Percentiles rank a stretch among this genome's conserved stretches.
Evolutionary conservation across 2,888 invertebrate genomes (phyloP).

Genomic region (Labia minor): DNA sequence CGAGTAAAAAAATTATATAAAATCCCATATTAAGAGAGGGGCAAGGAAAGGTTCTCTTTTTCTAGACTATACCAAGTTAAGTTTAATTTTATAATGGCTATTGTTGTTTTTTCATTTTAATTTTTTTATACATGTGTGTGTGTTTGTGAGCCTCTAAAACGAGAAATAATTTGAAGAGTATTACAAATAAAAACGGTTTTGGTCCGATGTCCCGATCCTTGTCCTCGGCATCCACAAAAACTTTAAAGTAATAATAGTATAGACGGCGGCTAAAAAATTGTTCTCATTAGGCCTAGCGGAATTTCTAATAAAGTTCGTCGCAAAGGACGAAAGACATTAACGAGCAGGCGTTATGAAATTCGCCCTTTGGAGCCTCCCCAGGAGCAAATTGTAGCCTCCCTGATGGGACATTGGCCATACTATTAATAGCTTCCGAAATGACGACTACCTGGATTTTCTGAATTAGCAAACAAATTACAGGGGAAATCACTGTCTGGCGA

Average conservation of each 20-base stretch:
- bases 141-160: too few relatives aligned
- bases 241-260: background rate
- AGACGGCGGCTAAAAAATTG: too few relatives aligned
- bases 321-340: background rate
- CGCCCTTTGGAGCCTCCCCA: constrained; percentile 13
- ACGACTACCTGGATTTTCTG: background rate
- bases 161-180: too few relatives aligned
- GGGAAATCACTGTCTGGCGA: background rate
- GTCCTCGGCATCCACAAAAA: background rate
- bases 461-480: background rate
- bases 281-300: background rate
- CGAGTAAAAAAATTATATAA: too few relatives aligned
- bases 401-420: background rate
- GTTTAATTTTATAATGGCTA: too few relatives aligned
- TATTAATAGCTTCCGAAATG: background rate
- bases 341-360: background rate
- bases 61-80: too few relatives aligned
- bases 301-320: background rate
- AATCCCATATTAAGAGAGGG: too few relatives aligned
- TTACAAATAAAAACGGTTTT: background rate
- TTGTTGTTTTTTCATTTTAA: too few relatives aligned
- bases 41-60: too few relatives aligned
- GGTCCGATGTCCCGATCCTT: too few relatives aligned
- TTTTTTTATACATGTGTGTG: too few relatives aligned
- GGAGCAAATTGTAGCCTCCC: background rate